These are phyloP conservation scores for Cheilosia scutellata DNA, from an alignment of 2,888 invertebrate genomes.

Conservation along the genomic window DNA sequence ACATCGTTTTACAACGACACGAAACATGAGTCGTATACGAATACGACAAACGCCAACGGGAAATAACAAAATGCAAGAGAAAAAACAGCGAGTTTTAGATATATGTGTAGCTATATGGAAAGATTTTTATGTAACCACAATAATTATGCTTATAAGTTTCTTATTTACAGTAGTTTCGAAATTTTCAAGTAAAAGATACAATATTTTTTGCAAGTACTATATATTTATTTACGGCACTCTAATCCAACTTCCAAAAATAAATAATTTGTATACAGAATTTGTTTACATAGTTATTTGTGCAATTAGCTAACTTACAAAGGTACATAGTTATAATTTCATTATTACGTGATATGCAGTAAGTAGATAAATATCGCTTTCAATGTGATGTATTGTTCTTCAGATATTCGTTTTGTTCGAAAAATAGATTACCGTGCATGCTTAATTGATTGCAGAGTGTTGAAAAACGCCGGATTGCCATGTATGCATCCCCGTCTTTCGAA, in stretches of 20 bases:
- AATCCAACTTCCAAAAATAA: conserved; percentile 6
- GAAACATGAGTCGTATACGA: too few relatives aligned
- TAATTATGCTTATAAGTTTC: too few relatives aligned
- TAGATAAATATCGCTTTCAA: conserved; percentile 7
- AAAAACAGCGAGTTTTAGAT: too few relatives aligned
- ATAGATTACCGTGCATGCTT: conserved; percentile 82
- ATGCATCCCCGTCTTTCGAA: conserved; percentile 77
- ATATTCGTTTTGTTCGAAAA: conserved; percentile 82
- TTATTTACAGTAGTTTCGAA: too few relatives aligned
- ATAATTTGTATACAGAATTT: conserved; percentile 5
- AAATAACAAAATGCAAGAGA: too few relatives aligned
- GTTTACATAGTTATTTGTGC: conserved; percentile 32
- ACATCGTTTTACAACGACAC: too few relatives aligned
- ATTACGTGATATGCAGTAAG: conserved; percentile 1
- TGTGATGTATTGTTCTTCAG: conserved; percentile 76
- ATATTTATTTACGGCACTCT: conserved; percentile 5
- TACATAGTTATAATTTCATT: conserved; percentile 9
- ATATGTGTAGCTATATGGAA: too few relatives aligned
- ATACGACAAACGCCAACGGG: too few relatives aligned
- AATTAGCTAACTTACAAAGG: conserved; percentile 30
- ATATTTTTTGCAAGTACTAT: background rate
- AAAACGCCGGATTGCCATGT: conserved; percentile 82
- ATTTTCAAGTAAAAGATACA: background rate
- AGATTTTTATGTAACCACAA: too few relatives aligned
- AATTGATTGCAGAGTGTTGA: conserved; percentile 83